A percentile compares a stretch with the other conserved stretches of the same genome.
Conservation (phyloP, 1,140 invertebrate genomes). For the Saccostrea glomerata region DNA sequence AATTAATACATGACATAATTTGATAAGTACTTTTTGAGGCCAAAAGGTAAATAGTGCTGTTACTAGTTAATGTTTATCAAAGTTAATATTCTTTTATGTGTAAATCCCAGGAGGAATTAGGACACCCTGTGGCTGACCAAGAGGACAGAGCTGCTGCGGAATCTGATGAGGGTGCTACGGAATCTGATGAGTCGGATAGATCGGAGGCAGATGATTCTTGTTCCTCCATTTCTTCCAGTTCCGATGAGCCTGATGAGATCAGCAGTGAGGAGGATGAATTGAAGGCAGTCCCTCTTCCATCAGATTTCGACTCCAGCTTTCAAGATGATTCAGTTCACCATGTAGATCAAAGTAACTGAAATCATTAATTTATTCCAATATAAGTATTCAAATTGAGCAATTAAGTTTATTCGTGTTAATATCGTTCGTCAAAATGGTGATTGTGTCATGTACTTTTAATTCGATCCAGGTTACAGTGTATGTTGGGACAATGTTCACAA, state of each 20-base stretch:
- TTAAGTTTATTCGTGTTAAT: not conserved
- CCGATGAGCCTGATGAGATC: not conserved
- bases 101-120: not conserved
- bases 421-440: not conserved
- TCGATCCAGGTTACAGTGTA: conserved; percentile 44
- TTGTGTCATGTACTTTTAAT: not conserved
- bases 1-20: not conserved
- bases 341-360: not conserved
- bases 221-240: conserved; percentile 4
- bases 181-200: not conserved
- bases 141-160: not conserved
- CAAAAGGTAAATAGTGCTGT: not conserved
- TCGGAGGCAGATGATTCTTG: not conserved
- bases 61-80: not conserved
- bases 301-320: not conserved
- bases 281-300: not conserved
- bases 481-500: conserved; percentile 44
- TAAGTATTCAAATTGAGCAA: no score
- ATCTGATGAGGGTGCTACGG: not conserved
- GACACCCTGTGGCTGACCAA: not conserved
- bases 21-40: not conserved
- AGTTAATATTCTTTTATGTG: not conserved
- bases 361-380: not conserved
- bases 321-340: not conserved
- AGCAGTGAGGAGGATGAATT: conserved; percentile 2